phyloP scores from a whole-genome alignment of 2,888 invertebrate species.

The Meandrusa payeni region DNA sequence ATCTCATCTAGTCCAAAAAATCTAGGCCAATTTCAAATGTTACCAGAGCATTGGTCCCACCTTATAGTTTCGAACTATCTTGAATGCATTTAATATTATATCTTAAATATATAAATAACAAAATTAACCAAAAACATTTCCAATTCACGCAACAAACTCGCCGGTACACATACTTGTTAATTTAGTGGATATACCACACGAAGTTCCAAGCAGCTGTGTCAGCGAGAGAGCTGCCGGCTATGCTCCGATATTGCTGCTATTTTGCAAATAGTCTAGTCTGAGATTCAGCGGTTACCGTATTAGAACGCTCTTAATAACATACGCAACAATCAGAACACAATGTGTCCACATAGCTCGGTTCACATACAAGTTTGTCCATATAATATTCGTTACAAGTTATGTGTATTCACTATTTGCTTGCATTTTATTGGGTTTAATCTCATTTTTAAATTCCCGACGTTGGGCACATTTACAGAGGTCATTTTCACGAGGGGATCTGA shows the following conservation, averaged over 20 bases:
- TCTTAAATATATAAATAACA: not conserved
- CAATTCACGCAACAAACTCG: slow-evolving; percentile 17
- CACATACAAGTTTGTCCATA: not conserved
- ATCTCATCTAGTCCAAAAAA: too few species aligned
- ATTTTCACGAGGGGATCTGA: too few species aligned
- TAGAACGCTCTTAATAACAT: slow-evolving; percentile 24
- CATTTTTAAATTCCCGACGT: too few species aligned
- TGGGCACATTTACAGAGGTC: too few species aligned
- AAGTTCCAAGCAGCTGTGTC: slow-evolving; percentile 22
- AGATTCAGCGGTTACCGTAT: slow-evolving; percentile 25
- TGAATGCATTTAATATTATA: not conserved
- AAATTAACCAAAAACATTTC: slow-evolving; percentile 13
- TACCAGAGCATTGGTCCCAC: too few species aligned
- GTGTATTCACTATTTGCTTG: too few species aligned
- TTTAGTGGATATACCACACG: slow-evolving; percentile 21
- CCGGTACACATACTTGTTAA: slow-evolving; percentile 24
- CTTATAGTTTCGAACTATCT: too few species aligned
- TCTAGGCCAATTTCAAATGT: too few species aligned
- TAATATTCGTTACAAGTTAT: too few species aligned
- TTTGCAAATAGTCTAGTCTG: slow-evolving; percentile 25
- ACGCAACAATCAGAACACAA: slow-evolving; percentile 17
- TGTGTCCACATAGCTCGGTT: slow-evolving; percentile 7
- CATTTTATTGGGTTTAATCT: too few species aligned
- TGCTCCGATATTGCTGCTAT: slow-evolving; percentile 24
- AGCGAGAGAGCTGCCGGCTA: slow-evolving; percentile 24